Evolutionary conservation across 1,140 invertebrate genomes (phyloP).

Genomic region (Mizuhopecten yessoensis): DNA sequence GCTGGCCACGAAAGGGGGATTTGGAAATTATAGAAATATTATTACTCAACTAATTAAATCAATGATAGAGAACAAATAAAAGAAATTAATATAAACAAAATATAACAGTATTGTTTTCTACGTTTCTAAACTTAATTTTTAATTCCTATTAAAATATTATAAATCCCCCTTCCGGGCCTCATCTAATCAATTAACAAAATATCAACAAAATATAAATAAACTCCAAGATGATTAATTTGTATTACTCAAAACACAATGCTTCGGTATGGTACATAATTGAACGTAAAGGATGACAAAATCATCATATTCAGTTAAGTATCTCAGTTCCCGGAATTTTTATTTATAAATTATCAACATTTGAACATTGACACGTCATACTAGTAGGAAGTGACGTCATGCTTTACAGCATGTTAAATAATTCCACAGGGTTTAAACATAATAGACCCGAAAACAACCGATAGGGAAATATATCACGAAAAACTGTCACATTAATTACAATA

Average conservation of each 20-base stretch:
- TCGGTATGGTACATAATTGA: background rate
- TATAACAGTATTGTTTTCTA: too few relatives aligned
- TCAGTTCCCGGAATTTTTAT: background rate
- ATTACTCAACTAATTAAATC: too few relatives aligned
- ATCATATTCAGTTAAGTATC: background rate
- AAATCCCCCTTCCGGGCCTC: background rate
- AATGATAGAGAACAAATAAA: background rate
- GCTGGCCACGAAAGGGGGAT: background rate
- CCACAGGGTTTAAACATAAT: background rate
- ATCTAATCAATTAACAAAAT: background rate
- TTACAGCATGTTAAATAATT: background rate
- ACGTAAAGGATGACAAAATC: too few relatives aligned
- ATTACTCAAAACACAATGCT: background rate
- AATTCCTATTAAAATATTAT: background rate
- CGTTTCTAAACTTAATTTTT: too few relatives aligned
- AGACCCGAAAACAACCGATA: background rate
- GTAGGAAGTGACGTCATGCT: background rate
- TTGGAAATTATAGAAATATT: too few relatives aligned
- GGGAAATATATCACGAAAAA: background rate
- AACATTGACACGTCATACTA: background rate
- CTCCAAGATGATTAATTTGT: background rate
- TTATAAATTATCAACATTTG: background rate
- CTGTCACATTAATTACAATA: background rate
- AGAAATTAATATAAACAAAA: background rate
- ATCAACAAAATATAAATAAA: background rate